These are phyloP conservation scores for Botia kubotai DNA, from an alignment of 2,797 vertebrate species.

Conservation along the genomic window DNA sequence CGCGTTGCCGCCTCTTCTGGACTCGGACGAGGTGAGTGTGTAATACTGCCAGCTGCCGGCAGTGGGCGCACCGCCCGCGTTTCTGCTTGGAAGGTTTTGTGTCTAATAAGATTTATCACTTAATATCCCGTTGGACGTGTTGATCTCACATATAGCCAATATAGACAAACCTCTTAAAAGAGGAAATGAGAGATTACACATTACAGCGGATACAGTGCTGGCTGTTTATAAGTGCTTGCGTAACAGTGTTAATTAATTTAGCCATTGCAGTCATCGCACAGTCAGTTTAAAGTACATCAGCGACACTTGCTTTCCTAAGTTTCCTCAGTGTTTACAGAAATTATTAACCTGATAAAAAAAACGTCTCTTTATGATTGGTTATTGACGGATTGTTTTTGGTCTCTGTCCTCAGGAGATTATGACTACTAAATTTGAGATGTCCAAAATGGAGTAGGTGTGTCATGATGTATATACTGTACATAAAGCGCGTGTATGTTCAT, in stretches of 20 bases:
- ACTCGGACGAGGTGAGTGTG: conserved; percentile 81
- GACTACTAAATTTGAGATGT: conserved; percentile 85
- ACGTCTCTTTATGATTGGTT: not conserved
- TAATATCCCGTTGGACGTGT: conserved; percentile 34
- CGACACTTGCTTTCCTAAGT: too few species aligned
- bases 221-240: conserved; percentile 24
- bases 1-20: conserved; percentile 79
- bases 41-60: conserved; percentile 53
- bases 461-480: conserved; percentile 40
- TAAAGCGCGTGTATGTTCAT: conserved; percentile 32
- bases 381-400: not conserved
- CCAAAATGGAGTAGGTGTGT: conserved; percentile 82
- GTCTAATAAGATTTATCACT: conserved; percentile 45
- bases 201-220: not conserved
- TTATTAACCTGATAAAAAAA: too few species aligned
- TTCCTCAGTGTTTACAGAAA: too few species aligned
- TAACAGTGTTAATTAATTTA: not conserved
- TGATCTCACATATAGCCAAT: conserved; percentile 29
- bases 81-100: conserved; percentile 56
- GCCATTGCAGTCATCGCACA: not conserved
- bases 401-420: conserved; percentile 73
- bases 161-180: conserved; percentile 37
- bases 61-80: conserved; percentile 56
- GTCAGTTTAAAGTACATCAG: too few species aligned
- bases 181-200: conserved; percentile 28